These are phyloP conservation scores for Porites lobata DNA, from an alignment of 92 coral and sea anemone genomes.

Conservation along the genomic window DNA sequence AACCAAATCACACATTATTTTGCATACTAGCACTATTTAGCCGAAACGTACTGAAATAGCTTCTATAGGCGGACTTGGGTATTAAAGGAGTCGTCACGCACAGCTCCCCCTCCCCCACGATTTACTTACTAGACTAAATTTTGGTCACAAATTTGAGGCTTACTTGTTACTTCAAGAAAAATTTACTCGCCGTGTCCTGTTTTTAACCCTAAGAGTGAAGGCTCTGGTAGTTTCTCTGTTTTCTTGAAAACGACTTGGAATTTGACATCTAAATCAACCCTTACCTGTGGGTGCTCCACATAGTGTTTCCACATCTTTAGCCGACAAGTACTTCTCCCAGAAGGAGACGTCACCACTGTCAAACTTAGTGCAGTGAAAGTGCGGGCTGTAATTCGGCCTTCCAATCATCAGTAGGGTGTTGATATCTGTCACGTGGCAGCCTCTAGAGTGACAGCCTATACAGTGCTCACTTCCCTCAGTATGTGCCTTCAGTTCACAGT, in stretches of 20 bases:
- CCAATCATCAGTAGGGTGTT: constrained; percentile 94
- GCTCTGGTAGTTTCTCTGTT: too few relatives aligned
- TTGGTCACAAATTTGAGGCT: too few relatives aligned
- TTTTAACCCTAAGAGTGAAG: too few relatives aligned
- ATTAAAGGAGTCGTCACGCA: too few relatives aligned
- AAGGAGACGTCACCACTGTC: constrained; percentile 95
- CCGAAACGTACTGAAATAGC: too few relatives aligned
- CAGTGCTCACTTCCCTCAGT: constrained; percentile 85
- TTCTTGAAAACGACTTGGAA: neutral
- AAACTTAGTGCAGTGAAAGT: constrained; percentile 92
- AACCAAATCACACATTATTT: too few relatives aligned
- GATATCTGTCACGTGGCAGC: constrained; percentile 92
- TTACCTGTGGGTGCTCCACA: constrained; percentile 84
- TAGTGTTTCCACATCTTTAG: constrained; percentile 77
- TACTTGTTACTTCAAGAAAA: too few relatives aligned
- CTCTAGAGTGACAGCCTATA: constrained; percentile 90
- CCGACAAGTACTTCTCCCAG: constrained; percentile 86
- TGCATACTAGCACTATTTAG: too few relatives aligned
- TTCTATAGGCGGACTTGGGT: too few relatives aligned
- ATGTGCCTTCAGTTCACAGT: constrained; percentile 89
- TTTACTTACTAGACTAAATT: too few relatives aligned
- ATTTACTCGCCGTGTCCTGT: too few relatives aligned
- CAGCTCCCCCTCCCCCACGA: too few relatives aligned
- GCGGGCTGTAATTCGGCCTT: constrained; percentile 93
- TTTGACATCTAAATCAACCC: neutral